Evolutionary conservation across 2,797 vertebrate species (phyloP).

Genomic region (Pampus argenteus): DNA sequence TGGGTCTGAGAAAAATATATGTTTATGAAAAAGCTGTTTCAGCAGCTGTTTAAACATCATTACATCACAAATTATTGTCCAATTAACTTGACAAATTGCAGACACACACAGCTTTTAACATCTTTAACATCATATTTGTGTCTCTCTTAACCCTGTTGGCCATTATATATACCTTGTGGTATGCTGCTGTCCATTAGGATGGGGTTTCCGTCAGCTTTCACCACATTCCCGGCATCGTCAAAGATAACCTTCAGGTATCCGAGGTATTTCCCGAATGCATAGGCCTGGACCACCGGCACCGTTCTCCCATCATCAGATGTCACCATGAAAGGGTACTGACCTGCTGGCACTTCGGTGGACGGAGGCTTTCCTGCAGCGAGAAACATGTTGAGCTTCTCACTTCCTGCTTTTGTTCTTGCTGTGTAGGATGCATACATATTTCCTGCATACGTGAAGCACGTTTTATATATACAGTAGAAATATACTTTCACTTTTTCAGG

Average conservation of each 20-base stretch:
- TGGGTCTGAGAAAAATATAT: slow-evolving; percentile 77
- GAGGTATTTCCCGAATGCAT: slow-evolving; percentile 94
- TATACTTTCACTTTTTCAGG: too few relatives aligned
- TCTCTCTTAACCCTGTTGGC: too few relatives aligned
- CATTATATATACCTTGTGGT: slow-evolving; percentile 89
- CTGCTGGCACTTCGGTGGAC: slow-evolving; percentile 87
- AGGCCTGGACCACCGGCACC: slow-evolving; percentile 94
- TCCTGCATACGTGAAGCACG: not conserved
- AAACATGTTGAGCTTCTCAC: not conserved
- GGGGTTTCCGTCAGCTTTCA: slow-evolving; percentile 88
- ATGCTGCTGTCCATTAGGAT: slow-evolving; percentile 89
- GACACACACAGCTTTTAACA: not conserved
- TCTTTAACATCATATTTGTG: not conserved
- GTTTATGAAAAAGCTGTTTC: not conserved
- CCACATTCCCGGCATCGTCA: slow-evolving; percentile 87
- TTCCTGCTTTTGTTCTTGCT: not conserved
- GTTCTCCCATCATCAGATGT: slow-evolving; percentile 84
- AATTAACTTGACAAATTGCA: not conserved
- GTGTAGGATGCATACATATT: not conserved
- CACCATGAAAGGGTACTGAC: slow-evolving; percentile 89
- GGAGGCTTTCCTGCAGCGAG: slow-evolving; percentile 84
- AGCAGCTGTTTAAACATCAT: not conserved
- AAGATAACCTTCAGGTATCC: slow-evolving; percentile 90
- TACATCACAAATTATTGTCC: not conserved
- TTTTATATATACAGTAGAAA: not conserved